Conservation (phyloP, 2,113 vertebrate species). For the Capreolus pygargus region DNA sequence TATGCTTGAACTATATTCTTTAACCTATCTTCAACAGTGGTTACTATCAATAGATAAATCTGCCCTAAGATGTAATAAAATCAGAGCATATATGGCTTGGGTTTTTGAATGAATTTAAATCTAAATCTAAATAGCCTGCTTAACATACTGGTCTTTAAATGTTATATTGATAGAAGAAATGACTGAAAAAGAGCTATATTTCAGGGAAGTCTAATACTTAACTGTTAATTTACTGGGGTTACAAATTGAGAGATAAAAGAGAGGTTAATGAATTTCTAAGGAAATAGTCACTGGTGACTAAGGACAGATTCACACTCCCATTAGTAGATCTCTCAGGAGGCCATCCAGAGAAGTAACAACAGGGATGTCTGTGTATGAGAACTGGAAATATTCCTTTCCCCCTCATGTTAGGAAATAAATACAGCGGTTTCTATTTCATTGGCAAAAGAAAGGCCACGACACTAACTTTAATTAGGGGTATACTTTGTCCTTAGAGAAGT, state of each 20-base stretch:
- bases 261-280: neutral
- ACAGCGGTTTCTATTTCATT: neutral
- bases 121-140: neutral
- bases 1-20: neutral
- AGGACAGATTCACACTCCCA: neutral
- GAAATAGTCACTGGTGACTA: neutral
- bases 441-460: neutral
- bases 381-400: neutral
- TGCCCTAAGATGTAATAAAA: constrained; percentile 27
- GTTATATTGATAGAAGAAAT: neutral
- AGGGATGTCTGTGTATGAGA: neutral
- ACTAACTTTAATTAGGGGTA: neutral
- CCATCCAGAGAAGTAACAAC: neutral
- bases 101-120: neutral
- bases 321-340: neutral
- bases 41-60: constrained; percentile 68
- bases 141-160: neutral
- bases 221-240: neutral
- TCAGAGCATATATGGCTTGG: neutral
- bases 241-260: neutral
- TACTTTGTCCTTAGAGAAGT: neutral
- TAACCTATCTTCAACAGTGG: constrained; percentile 51
- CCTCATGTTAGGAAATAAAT: neutral
- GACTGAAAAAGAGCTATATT: neutral
- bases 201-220: constrained; percentile 40